Evolutionary conservation across 2,888 invertebrate species (phyloP), one percentile per base, ranked within the genome.

Genomic region (Pelosia muscerda): DNA sequence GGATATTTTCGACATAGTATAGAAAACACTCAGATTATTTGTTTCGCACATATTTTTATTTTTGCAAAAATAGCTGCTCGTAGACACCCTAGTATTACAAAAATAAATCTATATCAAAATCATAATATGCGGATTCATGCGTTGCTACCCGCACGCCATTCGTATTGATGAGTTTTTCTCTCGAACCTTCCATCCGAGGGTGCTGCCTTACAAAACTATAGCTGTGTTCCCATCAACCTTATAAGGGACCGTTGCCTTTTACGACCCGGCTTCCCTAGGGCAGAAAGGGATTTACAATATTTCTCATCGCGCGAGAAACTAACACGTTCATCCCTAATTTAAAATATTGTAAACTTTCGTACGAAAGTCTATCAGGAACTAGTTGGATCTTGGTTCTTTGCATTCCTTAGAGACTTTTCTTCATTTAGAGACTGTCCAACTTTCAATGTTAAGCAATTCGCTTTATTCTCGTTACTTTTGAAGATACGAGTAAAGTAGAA

Each of bases 391-490:
- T 49, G 26, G 25, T n/a, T 22, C 63, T 65, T 66, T 68, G 69
- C 73, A 72, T 75, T 64, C 75, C 73, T 74, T 49, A 25, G 81
- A 81, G 81, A 81, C 69, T 28, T 70, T 78, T 78, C 72, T 82
- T 82, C 84, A 83, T 86, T 84, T 83, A 83, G 75, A 70, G 86
- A 82, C 83, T 84, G 87, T 88, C 86, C 74, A 86, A 87, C 81
- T 87, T 86, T 66, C 61, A 69, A 76, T 79, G 83, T 87, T 86
- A 87, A 88, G 86, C 88, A 88, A 88, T 86, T 86, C 78, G 76
- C 77, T 77, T 73, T 67, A 67, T 69, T 72, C 69, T 71, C 69
- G 72, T 72, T 68, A 72, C 77, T 78, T 69, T 49, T 65, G 73
- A 75, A 65, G 69, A 73, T 78, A 78, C 75, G 75, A 78, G 75